Percentiles rank a stretch among this genome's conserved stretches.
Conservation (phyloP, 2,113 vertebrate species). For the Echinops telfairi region DNA sequence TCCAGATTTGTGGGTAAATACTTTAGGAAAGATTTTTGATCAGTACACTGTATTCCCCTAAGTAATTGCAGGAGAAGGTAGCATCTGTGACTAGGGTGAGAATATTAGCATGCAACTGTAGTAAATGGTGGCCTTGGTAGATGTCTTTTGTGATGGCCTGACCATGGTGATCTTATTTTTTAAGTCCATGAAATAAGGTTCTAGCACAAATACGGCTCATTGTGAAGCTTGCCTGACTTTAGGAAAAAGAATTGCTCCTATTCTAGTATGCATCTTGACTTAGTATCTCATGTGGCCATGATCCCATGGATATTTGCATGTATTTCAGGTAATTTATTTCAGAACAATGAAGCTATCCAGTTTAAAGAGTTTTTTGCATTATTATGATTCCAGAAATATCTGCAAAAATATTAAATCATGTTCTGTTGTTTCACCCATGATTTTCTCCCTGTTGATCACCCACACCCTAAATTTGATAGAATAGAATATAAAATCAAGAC, state of each 20-base stretch:
- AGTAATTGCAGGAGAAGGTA: not conserved
- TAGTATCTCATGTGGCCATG: not conserved
- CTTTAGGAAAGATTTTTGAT: not conserved
- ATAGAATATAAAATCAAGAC: not conserved
- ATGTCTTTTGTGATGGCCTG: not conserved
- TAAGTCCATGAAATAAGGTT: not conserved
- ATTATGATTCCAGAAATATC: not conserved
- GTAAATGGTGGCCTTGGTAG: not conserved
- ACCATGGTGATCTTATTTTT: not conserved
- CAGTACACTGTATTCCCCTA: not conserved
- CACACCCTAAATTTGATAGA: conserved; percentile 16
- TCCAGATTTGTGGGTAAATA: not conserved
- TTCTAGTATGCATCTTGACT: not conserved
- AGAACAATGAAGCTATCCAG: not conserved
- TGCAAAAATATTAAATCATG: not conserved
- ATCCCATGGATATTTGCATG: not conserved
- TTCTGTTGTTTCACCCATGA: not conserved
- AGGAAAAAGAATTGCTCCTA: not conserved
- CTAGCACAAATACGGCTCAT: not conserved
- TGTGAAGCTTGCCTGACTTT: no score
- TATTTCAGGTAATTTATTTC: not conserved
- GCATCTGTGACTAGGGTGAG: not conserved
- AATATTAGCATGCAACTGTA: not conserved
- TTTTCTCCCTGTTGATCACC: not conserved
- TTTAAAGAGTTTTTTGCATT: not conserved